These are phyloP conservation scores for Oreochromis spilurus DNA, from an alignment of 2,113 vertebrate species.

Conservation along the genomic window DNA sequence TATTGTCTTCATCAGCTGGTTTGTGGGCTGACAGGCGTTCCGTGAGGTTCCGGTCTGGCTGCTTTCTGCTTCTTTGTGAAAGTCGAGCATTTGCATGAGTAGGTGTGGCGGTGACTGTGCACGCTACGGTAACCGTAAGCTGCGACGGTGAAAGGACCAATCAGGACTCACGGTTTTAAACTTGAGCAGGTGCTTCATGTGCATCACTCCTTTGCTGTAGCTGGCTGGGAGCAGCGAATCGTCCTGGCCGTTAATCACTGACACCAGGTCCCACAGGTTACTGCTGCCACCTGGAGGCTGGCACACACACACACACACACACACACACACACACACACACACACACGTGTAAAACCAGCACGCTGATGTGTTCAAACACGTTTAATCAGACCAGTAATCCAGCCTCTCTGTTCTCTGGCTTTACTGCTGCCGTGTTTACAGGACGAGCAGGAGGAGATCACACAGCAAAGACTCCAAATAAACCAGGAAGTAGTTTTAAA, in stretches of 20 bases:
- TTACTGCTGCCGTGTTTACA: neutral
- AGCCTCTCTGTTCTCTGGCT: neutral
- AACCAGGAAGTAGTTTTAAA: neutral
- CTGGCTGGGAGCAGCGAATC: constrained; percentile 90
- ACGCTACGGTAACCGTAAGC: fast-evolving
- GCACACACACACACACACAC: fast-evolving
- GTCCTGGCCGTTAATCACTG: constrained; percentile 89
- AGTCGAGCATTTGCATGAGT: neutral
- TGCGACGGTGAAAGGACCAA: neutral
- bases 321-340: neutral
- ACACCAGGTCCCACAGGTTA: constrained; percentile 94
- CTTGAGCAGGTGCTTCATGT: constrained; percentile 90
- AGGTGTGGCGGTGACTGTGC: neutral
- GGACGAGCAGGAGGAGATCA: neutral
- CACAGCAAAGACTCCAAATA: neutral
- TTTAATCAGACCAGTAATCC: neutral
- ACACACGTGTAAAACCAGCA: neutral
- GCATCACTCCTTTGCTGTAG: constrained; percentile 94
- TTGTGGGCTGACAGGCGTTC: too few relatives aligned
- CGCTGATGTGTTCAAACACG: neutral
- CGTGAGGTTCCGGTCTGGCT: too few relatives aligned
- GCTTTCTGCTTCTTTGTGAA: too few relatives aligned
- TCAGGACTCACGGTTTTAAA: constrained; percentile 85
- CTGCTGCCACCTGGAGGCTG: constrained; percentile 92
- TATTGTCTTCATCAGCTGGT: too few relatives aligned